phyloP scores from a whole-genome alignment of 2,113 vertebrate species.

The Scalopus aquaticus region DNA sequence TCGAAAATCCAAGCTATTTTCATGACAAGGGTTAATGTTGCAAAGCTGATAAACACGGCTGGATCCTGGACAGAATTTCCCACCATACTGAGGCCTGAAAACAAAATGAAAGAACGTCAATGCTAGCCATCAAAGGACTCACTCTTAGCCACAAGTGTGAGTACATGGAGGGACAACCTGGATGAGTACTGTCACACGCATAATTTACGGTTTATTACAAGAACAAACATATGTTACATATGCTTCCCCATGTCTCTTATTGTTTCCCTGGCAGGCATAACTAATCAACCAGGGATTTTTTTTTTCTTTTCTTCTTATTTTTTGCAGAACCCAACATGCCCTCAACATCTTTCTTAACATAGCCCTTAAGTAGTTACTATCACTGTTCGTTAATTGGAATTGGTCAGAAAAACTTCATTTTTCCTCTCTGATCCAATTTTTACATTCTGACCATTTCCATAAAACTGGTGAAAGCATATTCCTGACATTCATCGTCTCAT shows the following conservation, averaged over 20 bases:
- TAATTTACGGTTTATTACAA: fast-evolving
- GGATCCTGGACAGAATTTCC: slow-evolving; percentile 94
- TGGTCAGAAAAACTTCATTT: not conserved
- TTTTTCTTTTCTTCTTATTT: not conserved
- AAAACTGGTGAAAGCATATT: not conserved
- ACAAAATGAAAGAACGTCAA: not conserved
- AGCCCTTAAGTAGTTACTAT: not conserved
- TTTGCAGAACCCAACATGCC: not conserved
- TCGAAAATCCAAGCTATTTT: slow-evolving; percentile 89
- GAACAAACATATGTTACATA: not conserved
- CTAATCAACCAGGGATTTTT: not conserved
- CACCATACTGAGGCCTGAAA: slow-evolving; percentile 94
- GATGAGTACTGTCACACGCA: not conserved
- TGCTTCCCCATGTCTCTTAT: not conserved
- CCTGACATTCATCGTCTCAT: not conserved
- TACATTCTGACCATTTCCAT: not conserved
- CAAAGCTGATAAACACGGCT: slow-evolving; percentile 94
- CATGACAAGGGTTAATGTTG: slow-evolving; percentile 87
- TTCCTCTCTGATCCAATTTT: not conserved
- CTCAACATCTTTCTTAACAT: not conserved
- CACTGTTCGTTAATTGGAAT: not conserved
- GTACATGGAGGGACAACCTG: not conserved
- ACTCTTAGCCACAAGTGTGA: not conserved
- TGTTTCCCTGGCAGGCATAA: not conserved
- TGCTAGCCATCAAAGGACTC: not conserved